These are phyloP conservation scores for Steinernema hermaphroditum DNA, from an alignment of 2,888 invertebrate genomes.

Conservation along the genomic window DNA sequence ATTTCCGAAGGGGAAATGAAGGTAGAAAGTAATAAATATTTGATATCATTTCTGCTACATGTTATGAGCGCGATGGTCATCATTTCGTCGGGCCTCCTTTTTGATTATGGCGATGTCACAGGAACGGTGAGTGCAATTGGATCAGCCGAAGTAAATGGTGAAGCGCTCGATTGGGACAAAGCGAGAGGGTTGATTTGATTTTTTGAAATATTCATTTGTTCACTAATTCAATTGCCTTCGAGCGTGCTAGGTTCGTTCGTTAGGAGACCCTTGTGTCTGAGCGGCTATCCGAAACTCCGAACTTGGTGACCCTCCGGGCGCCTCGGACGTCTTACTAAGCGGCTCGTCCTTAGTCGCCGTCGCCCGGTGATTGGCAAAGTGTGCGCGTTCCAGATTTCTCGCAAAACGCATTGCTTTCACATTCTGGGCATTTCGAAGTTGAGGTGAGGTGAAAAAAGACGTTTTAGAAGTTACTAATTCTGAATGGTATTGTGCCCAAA, in stretches of 20 bases:
- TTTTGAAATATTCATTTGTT: slow-evolving; percentile 27
- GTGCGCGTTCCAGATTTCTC: too few species aligned
- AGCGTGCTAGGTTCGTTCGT: slow-evolving; percentile 24
- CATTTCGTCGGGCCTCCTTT: slow-evolving; percentile 1
- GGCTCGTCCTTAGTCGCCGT: too few species aligned
- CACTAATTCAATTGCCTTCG: slow-evolving; percentile 19
- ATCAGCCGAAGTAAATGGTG: slow-evolving; percentile 13
- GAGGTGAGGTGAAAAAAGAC: too few species aligned
- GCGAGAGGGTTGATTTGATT: slow-evolving; percentile 17
- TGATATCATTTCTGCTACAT: background rate
- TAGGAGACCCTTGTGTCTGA: slow-evolving; percentile 1
- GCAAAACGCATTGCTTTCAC: too few species aligned
- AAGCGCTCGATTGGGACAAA: slow-evolving; percentile 5
- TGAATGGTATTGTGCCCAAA: background rate
- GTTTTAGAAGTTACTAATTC: background rate
- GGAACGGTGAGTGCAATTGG: slow-evolving; percentile 10
- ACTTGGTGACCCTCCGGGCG: slow-evolving; percentile 1
- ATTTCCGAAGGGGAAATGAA: background rate
- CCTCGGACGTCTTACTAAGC: too few species aligned
- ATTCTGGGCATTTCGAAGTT: too few species aligned
- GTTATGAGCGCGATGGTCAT: background rate
- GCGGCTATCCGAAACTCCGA: background rate
- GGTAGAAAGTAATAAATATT: background rate
- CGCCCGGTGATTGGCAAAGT: too few species aligned
- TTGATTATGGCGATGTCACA: background rate